Base-by-base conservation (phyloP, 2,888 invertebrate genomes). In the Glyphotaelius pellucidus region DNA sequence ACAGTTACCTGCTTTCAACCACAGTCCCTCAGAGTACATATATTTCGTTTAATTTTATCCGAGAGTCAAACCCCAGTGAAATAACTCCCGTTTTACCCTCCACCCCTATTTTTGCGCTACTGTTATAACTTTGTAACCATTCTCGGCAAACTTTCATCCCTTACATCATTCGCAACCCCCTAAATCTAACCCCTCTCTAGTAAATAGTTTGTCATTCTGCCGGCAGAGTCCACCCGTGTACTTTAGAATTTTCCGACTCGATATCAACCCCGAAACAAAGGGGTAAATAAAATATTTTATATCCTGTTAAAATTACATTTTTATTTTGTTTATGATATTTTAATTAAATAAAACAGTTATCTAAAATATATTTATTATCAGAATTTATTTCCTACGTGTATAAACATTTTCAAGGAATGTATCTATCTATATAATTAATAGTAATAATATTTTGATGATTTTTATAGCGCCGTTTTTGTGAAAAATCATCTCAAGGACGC, bases 141-240 rank as follows among this genome's bases (percentile, higher is more conserved):
- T 86, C 47, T 42, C 30, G 5, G 42, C 9, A 86, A 86, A 14
- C 86, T n/a, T 42, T 15, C 86, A 42, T 38, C 86, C 86, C 86
- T 42, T 86, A 7, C 30, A 47, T 86, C 30, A 47, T 86, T 86
- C n/a, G 86, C 86, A 86, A 86, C 86, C 86, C 85, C 86, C 42
- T 38, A 11, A 2, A 83, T 32, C 83, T 3, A 32, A 31, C 31
- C 83, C 31, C 31, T 32, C 35, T 83, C 35, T 4, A 83, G 83
- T 83, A 83, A 83, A 83, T 35, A 35, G 35, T 83, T 83, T 25
- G 11, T n/a, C 83, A 25, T 3, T 83, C 35, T 83, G 15, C 83
- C 83, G 19, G 25, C 35, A 83, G 83, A 35, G 83, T 32, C 25
- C 83, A 5, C n/a, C 67, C 67, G 67, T n/a, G 67, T n/a, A 9